Evolutionary conservation across 2,888 invertebrate species (phyloP).

Genomic region (Drosophila fulvimacula): DNA sequence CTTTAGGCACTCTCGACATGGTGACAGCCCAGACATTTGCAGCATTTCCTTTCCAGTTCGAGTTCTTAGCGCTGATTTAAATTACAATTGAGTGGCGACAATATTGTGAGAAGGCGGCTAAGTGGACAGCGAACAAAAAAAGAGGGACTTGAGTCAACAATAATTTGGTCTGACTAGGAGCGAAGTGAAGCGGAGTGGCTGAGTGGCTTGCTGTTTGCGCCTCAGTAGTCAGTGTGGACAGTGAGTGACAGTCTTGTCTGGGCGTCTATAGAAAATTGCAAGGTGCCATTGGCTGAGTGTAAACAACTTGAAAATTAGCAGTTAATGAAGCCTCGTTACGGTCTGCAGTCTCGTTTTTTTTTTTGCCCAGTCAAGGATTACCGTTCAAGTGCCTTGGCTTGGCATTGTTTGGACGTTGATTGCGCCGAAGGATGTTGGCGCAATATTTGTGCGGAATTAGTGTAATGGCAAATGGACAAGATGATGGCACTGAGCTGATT

Average conservation of each 20-base stretch:
- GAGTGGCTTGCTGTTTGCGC: constrained; percentile 42
- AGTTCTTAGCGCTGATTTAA: constrained; percentile 65
- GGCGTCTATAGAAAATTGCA: constrained; percentile 44
- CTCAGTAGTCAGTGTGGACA: constrained; percentile 60
- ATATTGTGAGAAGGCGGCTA: constrained; percentile 63
- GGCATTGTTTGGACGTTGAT: constrained; percentile 57
- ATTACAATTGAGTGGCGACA: constrained; percentile 80
- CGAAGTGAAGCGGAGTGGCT: not conserved
- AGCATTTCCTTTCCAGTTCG: constrained; percentile 46
- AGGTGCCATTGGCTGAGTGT: constrained; percentile 68
- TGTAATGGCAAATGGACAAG: constrained; percentile 50
- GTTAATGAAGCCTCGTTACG: constrained; percentile 76
- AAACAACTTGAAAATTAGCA: constrained; percentile 79
- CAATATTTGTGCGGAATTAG: constrained; percentile 75
- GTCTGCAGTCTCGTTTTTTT: not conserved
- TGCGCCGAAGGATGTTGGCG: constrained; percentile 55
- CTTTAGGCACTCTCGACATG: constrained; percentile 28
- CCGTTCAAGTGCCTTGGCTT: constrained; percentile 16
- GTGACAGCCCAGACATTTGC: constrained; percentile 52
- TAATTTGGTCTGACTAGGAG: constrained; percentile 59
- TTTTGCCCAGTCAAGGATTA: constrained; percentile 22
- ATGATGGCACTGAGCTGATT: constrained; percentile 47
- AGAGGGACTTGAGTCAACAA: constrained; percentile 76
- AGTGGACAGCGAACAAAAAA: constrained; percentile 50
- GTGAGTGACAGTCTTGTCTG: constrained; percentile 69